Base-by-base conservation (phyloP, 1,140 invertebrate species). In the Chrysoperla carnea region DNA sequence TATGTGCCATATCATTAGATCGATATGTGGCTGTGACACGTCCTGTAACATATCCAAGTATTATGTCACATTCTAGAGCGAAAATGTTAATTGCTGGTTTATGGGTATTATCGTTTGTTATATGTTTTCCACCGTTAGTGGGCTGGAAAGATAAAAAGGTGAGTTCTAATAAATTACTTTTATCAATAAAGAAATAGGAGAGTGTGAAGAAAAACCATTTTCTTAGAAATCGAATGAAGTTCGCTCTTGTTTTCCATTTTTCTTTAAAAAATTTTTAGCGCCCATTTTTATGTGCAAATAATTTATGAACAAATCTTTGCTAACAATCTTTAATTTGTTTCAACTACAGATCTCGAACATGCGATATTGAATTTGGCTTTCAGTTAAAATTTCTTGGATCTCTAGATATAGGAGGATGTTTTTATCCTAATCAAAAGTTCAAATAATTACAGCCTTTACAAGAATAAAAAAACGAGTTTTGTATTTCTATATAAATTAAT, bases 81-180 rank as follows among this genome's bases (percentile, higher is more conserved):
- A 91, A 89, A 55, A 64, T 84, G 12, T 71, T 96, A 46, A 92
- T 97, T 13, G 84, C 78, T 35, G 75, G 75, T 6, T 81, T 96
- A 6, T 98, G 94, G 93, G 75, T 94, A 38, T 68, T 95, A 29
- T 93, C 89, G 40, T 94, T 96, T 55, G 78, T 95, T 50, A 94
- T 98, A 44, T 97, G 92, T 61, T 90, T 97, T 56, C 93, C 93
- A 28, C 93, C 92, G 6, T 61, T 98, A 29, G 86, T 96, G 14
- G 90, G 90, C 9, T 85, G 91, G 90, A 91, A 84, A 58, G 84
- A 90, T 65, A 70, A 79, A 58, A 74, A 72, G 69, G 78, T 83
- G 59, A 51, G 59, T 53, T 6, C 8, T 8, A 23, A 23, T 3
- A 23, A 23, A 23, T 23, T 23, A 23, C 17, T 5, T 3, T 23